Evolutionary conservation across 2,113 vertebrate species (phyloP).

Genomic region (Sylvia atricapilla): DNA sequence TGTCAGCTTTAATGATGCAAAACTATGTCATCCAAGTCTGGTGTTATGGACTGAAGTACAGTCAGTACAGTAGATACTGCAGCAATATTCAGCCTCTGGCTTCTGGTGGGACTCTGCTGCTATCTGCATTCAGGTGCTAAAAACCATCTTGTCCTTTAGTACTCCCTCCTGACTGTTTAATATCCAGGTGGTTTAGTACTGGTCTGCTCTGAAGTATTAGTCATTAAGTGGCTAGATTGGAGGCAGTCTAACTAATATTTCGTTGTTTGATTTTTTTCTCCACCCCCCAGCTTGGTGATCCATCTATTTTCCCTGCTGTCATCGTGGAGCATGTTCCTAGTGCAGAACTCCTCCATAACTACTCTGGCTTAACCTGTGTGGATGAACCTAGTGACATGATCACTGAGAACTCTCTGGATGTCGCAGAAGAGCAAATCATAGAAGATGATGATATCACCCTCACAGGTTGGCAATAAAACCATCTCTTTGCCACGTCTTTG

Average conservation of each 20-base stretch:
- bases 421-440: conserved; percentile 81
- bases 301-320: conserved; percentile 88
- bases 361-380: conserved; percentile 84
- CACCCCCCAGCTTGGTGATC: conserved; percentile 77
- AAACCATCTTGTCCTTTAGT: not conserved
- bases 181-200: not conserved
- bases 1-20: not conserved
- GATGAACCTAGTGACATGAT: conserved; percentile 81
- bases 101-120: not conserved
- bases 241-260: not conserved
- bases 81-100: not conserved
- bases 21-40: not conserved
- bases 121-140: not conserved
- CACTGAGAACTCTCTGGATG: conserved; percentile 78
- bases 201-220: not conserved
- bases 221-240: not conserved
- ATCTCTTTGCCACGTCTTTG: not conserved
- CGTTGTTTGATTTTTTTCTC: not conserved
- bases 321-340: conserved; percentile 93
- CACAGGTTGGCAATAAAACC: conserved; percentile 69
- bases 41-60: not conserved
- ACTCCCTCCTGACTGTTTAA: not conserved
- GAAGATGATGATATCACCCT: conserved; percentile 81
- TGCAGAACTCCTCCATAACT: conserved; percentile 83
- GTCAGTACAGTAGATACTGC: not conserved